Base-by-base conservation (phyloP, 2,797 vertebrate genomes). In the Eurystomus glaucurus region DNA sequence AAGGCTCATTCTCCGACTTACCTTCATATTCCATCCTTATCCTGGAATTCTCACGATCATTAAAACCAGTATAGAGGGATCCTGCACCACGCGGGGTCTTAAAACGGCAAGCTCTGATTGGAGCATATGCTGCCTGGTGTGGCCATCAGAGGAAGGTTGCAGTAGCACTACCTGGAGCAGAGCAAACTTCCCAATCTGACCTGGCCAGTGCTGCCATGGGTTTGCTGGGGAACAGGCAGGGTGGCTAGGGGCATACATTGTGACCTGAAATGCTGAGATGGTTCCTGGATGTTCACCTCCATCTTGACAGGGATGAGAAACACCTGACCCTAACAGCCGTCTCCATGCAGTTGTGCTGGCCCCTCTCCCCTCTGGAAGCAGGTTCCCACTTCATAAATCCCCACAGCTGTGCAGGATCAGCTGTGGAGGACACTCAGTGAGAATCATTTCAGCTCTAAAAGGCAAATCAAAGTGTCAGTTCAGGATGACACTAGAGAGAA, bases 331-430 rank as follows among this genome's bases (percentile, higher is more conserved):
- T 2, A 45, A 2, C 85, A 92, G 90, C 33, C 96, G 88, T 48
- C 57, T 69, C 61, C 22, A 5, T 8, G 69, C 90, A 94, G 94
- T 89, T 97, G 93, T 90, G 79, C 88, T 94, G 88, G 69, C 82
- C 21, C 37, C 15, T 13, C 14, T 90, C 31, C 72, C 52, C 51
- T 35, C 82, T 72, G 82, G 35, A 94, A 84, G 48, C 2, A 1
- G 22, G 48, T 86, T 88, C 83, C 66, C 14, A 10, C 25, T 93
- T 71, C 35, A 46, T 65, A 17, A 76, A 72, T 35, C 23, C 54
- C 45, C 70, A 31, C 92, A 96, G 86, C 92, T 96, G 95, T 8
- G 6, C 17, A 4, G 61, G 61, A 69, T 84, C 79, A 80, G 71
- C 91, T 78, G 75, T 22, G 37, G 41, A 83, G 82, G 43, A 39